Conservation (phyloP, 2,888 invertebrate species). For the Dasysyrphus tricinctus region DNA sequence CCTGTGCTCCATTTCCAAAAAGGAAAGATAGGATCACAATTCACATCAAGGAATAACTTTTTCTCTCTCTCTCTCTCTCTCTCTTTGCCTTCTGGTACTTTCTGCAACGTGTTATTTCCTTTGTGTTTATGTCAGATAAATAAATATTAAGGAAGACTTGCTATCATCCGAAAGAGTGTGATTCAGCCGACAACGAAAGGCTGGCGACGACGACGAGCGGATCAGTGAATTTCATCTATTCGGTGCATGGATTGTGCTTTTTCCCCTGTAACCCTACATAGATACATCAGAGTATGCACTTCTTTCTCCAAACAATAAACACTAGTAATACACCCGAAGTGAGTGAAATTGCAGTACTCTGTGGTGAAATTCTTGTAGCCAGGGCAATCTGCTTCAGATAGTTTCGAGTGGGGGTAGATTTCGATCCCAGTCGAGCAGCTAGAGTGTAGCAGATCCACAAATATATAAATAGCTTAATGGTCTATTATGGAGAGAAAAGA, state of each 20-base stretch:
- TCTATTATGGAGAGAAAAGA: conserved; percentile 71
- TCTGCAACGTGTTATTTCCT: conserved; percentile 26
- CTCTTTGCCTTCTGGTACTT: neutral
- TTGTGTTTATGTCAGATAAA: conserved; percentile 66
- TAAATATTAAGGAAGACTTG: conserved; percentile 67
- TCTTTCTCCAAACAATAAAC: conserved; percentile 68
- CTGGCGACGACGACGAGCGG: neutral
- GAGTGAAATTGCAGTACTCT: conserved; percentile 67
- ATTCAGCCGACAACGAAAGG: neutral
- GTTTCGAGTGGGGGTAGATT: neutral
- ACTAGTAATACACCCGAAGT: conserved; percentile 74
- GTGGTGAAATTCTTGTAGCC: conserved; percentile 65
- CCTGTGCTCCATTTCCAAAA: conserved; percentile 37
- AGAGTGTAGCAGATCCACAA: neutral
- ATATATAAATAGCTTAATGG: conserved; percentile 74
- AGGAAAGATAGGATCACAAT: neutral
- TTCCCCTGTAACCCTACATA: neutral
- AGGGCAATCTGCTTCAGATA: conserved; percentile 59
- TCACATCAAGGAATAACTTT: conserved; percentile 22
- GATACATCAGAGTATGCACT: conserved; percentile 21
- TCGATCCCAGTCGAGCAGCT: conserved; percentile 44
- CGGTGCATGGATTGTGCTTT: neutral
- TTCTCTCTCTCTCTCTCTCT: conserved; percentile 6
- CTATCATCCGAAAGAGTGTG: conserved; percentile 56
- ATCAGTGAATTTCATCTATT: conserved; percentile 54